These are phyloP conservation scores for Scopus umbretta DNA, from an alignment of 2,113 vertebrate genomes.

Conservation along the genomic window DNA sequence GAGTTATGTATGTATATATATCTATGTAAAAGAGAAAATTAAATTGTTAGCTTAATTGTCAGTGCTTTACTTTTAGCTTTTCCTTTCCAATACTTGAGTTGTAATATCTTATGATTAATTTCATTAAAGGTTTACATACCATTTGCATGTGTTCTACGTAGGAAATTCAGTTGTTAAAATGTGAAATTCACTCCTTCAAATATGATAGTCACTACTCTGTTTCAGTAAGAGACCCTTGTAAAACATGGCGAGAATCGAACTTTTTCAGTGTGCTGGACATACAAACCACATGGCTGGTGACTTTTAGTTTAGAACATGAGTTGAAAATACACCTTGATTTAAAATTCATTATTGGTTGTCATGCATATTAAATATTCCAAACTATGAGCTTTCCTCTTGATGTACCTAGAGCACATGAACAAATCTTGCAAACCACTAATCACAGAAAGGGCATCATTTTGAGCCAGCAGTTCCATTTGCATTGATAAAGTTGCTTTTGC, in stretches of 20 bases:
- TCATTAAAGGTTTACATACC: background rate
- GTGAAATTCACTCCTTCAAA: background rate
- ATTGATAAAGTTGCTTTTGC: background rate
- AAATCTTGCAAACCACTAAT: background rate
- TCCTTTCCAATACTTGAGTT: background rate
- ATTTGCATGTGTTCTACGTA: background rate
- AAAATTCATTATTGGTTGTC: background rate
- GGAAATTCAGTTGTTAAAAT: background rate
- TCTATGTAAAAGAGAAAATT: background rate
- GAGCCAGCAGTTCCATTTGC: background rate
- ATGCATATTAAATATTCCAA: background rate
- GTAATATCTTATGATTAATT: background rate
- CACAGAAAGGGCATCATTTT: background rate
- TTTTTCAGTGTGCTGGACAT: background rate
- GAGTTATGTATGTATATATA: too few relatives aligned
- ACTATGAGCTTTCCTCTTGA: background rate
- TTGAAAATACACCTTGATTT: background rate
- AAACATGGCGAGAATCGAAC: background rate
- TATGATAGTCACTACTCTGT: background rate
- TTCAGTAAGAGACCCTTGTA: background rate
- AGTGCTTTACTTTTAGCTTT: background rate
- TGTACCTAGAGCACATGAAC: too few relatives aligned
- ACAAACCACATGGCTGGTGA: rapidly evolving
- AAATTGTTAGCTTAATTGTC: background rate
- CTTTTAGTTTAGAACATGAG: background rate